These are phyloP conservation scores for Serinus canaria DNA, from an alignment of 2,113 vertebrate genomes.

Conservation along the genomic window DNA sequence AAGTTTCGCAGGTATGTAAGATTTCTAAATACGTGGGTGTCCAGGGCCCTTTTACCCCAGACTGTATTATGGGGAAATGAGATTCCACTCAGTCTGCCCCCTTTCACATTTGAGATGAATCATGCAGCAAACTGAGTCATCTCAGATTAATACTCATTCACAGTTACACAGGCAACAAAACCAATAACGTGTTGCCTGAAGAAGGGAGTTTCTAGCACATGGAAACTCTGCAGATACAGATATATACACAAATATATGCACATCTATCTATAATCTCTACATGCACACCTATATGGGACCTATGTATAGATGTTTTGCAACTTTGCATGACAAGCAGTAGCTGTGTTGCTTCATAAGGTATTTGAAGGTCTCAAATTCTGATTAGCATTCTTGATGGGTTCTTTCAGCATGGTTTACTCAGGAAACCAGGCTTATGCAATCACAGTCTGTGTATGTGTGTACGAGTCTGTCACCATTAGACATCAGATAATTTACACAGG, in stretches of 20 bases:
- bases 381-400: slow-evolving; percentile 60
- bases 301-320: background rate
- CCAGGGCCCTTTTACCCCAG: background rate
- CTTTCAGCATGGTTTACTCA: slow-evolving; percentile 55
- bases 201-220: background rate
- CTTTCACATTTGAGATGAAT: background rate
- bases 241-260: background rate
- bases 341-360: background rate
- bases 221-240: background rate
- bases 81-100: background rate
- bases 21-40: slow-evolving; percentile 11
- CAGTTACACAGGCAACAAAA: background rate
- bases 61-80: background rate
- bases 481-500: slow-evolving; percentile 62
- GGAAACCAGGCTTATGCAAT: slow-evolving; percentile 63
- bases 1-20: background rate
- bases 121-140: background rate
- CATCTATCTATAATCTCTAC: background rate
- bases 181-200: background rate
- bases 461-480: slow-evolving; percentile 56
- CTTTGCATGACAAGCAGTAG: background rate
- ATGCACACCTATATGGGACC: background rate
- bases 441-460: slow-evolving; percentile 65
- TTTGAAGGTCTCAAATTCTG: slow-evolving; percentile 19
- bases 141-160: background rate